Conservation (phyloP, 2,797 vertebrate genomes). For the Pangasius macronema region DNA sequence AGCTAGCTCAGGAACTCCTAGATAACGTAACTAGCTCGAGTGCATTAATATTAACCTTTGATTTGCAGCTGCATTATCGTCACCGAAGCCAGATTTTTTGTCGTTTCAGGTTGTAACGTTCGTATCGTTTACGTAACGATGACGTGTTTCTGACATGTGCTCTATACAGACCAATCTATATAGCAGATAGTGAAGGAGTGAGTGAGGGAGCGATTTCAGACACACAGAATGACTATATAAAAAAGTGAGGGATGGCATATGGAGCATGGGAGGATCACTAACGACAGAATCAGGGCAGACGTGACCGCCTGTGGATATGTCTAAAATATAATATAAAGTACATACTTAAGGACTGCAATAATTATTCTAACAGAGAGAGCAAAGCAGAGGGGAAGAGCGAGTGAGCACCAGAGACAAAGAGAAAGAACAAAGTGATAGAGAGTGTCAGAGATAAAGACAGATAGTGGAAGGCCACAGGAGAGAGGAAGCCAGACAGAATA, state of each 20-base stretch:
- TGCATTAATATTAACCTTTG: background rate
- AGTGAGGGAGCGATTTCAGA: background rate
- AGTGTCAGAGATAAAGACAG: conserved; percentile 25
- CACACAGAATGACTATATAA: background rate
- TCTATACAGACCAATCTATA: background rate
- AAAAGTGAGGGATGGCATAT: conserved; percentile 1
- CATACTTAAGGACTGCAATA: background rate
- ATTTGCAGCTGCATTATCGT: background rate
- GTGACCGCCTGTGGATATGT: conserved; percentile 22
- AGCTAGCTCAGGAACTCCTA: background rate
- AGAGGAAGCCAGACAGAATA: background rate
- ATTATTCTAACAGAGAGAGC: conserved; percentile 14
- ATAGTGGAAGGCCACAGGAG: background rate
- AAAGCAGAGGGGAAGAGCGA: background rate
- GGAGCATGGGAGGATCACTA: conserved; percentile 7
- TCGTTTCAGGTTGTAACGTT: background rate
- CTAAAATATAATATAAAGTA: conserved; percentile 21
- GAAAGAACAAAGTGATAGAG: conserved; percentile 4
- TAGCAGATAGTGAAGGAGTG: background rate
- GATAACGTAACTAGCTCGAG: background rate
- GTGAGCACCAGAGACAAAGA: background rate
- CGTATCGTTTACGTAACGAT: background rate
- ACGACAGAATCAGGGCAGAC: conserved; percentile 36
- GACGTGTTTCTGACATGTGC: background rate
- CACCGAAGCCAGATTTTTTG: background rate